Evolutionary conservation across 2,113 vertebrate genomes (phyloP).

Genomic region (Xiphorhynchus elegans): DNA sequence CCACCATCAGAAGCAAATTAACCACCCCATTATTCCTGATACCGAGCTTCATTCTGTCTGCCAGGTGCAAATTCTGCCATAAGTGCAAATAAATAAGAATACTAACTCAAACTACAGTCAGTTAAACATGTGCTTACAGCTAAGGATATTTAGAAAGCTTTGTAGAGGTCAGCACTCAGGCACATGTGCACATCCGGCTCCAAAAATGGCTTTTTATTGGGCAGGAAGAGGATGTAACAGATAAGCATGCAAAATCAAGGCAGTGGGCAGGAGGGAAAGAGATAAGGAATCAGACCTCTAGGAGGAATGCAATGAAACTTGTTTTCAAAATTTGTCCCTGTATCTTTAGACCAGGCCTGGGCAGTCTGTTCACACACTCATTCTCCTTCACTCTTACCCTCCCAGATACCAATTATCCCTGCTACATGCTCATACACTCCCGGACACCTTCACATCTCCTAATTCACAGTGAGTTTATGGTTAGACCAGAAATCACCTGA

Average conservation of each 20-base stretch:
- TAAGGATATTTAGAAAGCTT: not conserved
- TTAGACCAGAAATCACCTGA: not conserved
- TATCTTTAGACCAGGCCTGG: not conserved
- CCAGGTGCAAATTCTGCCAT: not conserved
- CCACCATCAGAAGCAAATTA: not conserved
- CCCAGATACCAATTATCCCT: not conserved
- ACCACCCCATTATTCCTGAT: not conserved
- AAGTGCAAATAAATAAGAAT: not conserved
- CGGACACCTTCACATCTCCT: not conserved
- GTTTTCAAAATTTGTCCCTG: not conserved
- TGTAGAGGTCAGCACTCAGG: constrained; percentile 19
- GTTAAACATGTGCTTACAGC: not conserved
- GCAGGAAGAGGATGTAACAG: constrained; percentile 54
- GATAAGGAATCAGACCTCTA: constrained; percentile 39
- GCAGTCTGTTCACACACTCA: not conserved
- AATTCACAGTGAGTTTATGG: not conserved
- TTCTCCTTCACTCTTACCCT: not conserved
- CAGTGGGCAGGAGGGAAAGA: constrained; percentile 11
- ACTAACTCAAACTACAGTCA: not conserved
- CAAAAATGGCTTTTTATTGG: constrained; percentile 52
- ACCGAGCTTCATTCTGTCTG: not conserved
- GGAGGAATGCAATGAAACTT: not conserved
- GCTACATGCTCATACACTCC: not conserved
- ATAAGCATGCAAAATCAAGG: constrained; percentile 43
- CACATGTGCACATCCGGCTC: constrained; percentile 2